Evolutionary conservation across 1,140 invertebrate genomes (phyloP).

Genomic region (Formica exsecta): DNA sequence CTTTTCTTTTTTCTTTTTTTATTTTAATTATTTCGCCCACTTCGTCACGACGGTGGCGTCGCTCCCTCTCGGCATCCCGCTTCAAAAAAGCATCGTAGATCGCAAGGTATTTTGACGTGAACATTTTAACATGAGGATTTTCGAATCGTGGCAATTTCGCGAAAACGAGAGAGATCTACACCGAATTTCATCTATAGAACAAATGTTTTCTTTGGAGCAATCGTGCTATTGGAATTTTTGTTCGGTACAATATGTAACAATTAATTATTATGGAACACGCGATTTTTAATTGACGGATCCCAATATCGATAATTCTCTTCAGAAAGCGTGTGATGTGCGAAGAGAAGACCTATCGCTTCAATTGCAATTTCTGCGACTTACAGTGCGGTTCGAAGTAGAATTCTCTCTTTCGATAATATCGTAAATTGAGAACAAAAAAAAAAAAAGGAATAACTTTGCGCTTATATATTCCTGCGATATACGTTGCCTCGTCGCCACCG

Average conservation of each 20-base stretch:
- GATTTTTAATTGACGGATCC: conserved; percentile 48
- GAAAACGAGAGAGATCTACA: conserved; percentile 26
- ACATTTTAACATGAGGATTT: conserved; percentile 3
- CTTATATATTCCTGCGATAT: conserved; percentile 11
- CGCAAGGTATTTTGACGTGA: conserved; percentile 20
- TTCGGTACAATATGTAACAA: conserved; percentile 7
- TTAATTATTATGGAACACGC: conserved; percentile 52
- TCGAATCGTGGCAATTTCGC: conserved; percentile 19
- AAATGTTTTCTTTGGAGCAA: conserved; percentile 12
- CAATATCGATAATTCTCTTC: conserved; percentile 14
- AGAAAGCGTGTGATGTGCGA: neutral
- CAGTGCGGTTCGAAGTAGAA: neutral
- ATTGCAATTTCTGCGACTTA: conserved; percentile 14
- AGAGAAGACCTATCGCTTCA: neutral
- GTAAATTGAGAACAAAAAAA: neutral
- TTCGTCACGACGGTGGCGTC: conserved; percentile 45
- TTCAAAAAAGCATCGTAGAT: neutral
- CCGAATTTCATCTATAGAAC: neutral
- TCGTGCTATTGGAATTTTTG: conserved; percentile 21
- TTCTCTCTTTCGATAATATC: conserved; percentile 23
- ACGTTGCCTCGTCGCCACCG: conserved; percentile 38
- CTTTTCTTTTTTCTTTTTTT: conserved; percentile 8
- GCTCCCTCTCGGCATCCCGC: neutral
- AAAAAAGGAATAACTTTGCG: conserved; percentile 22
- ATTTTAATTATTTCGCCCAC: conserved; percentile 57